These are phyloP conservation scores for Cepaea nemoralis DNA, from an alignment of 1,140 invertebrate genomes.

Conservation along the genomic window DNA sequence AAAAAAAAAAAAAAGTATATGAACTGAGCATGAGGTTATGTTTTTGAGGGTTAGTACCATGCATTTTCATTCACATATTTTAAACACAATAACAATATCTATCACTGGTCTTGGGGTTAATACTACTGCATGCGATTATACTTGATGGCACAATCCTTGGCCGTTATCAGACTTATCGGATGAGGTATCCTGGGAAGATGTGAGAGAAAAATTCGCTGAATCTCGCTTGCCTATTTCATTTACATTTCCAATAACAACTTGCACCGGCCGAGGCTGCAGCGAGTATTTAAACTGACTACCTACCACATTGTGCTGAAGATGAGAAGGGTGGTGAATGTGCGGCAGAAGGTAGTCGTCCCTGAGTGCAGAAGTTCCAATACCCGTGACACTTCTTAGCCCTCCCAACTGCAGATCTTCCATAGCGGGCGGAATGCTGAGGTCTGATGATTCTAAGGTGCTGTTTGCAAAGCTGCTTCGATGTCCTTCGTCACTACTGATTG, in stretches of 20 bases:
- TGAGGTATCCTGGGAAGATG: conserved; percentile 45
- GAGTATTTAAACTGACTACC: conserved; percentile 18
- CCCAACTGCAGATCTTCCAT: conserved; percentile 37
- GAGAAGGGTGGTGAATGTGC: background rate
- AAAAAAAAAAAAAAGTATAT: too few relatives aligned
- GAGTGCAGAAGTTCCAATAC: background rate
- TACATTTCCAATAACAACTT: conserved; percentile 46
- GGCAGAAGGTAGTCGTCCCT: background rate
- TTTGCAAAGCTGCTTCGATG: conserved; percentile 25
- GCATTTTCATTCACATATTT: too few relatives aligned
- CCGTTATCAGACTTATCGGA: conserved; percentile 63
- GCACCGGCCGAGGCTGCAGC: conserved; percentile 41
- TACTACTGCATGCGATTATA: conserved; percentile 42
- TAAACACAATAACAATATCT: too few relatives aligned
- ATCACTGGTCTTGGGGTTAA: too few relatives aligned
- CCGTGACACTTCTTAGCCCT: background rate
- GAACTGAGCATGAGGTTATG: too few relatives aligned
- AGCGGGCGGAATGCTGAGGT: conserved; percentile 35
- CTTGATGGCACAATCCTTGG: conserved; percentile 59
- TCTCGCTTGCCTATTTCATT: conserved; percentile 54
- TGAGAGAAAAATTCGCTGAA: conserved; percentile 63
- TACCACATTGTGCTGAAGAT: conserved; percentile 7
- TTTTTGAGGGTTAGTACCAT: too few relatives aligned
- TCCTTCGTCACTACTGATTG: conserved; percentile 26
- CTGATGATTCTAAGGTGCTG: conserved; percentile 37